Conservation (phyloP, 2,888 invertebrate genomes). For the Oscheius onirici region DNA sequence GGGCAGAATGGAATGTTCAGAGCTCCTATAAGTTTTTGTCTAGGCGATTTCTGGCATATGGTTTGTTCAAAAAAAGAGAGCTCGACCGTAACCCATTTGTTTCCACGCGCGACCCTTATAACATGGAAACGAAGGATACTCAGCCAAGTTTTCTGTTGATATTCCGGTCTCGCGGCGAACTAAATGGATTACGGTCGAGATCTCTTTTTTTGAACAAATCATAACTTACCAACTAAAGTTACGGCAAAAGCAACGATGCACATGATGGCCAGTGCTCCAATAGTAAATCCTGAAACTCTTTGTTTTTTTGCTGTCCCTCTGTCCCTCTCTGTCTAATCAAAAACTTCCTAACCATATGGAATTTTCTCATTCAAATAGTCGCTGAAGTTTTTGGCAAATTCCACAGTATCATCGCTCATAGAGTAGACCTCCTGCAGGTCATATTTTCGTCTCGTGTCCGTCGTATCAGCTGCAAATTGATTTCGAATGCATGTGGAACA, state of each 20-base stretch:
- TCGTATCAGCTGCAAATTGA: slow-evolving; percentile 41
- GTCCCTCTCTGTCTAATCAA: background rate
- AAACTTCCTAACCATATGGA: slow-evolving; percentile 50
- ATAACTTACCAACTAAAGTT: slow-evolving; percentile 47
- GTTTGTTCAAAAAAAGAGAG: too few species aligned
- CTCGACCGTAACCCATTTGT: too few species aligned
- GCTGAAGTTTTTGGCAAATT: slow-evolving; percentile 64
- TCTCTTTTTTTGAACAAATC: background rate
- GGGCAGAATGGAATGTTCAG: slow-evolving; percentile 64
- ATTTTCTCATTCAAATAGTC: slow-evolving; percentile 61
- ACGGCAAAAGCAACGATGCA: slow-evolving; percentile 46
- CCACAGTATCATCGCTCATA: slow-evolving; percentile 62
- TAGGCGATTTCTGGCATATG: background rate
- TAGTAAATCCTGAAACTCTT: slow-evolving; percentile 12
- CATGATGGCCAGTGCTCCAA: slow-evolving; percentile 26
- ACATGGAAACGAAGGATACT: too few species aligned
- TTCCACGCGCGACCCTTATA: too few species aligned
- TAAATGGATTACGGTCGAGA: too few species aligned
- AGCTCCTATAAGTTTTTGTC: slow-evolving; percentile 40
- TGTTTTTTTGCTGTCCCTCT: background rate
- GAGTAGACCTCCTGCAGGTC: slow-evolving; percentile 61
- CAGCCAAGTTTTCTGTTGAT: too few species aligned
- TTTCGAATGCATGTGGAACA: background rate
- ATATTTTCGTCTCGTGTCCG: slow-evolving; percentile 41
- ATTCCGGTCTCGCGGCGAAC: too few species aligned